These are phyloP conservation scores for Chanos chanos DNA, from an alignment of 2,797 vertebrate species.

Conservation along the genomic window DNA sequence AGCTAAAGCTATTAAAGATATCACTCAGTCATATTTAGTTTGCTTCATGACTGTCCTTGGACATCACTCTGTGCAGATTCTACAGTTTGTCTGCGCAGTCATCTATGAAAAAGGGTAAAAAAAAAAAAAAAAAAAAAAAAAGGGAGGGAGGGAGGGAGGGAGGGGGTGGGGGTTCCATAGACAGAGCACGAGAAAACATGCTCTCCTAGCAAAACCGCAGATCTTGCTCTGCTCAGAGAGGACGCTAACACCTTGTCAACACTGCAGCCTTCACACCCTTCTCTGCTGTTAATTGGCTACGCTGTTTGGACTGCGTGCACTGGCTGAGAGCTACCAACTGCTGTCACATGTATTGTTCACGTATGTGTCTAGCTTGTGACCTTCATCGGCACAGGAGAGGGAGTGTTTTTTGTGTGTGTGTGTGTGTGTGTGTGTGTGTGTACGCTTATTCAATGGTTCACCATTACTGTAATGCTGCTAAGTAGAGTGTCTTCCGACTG, in stretches of 20 bases:
- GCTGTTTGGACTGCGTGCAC: conserved; percentile 9
- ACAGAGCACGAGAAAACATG: not conserved
- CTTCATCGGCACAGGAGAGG: conserved; percentile 20
- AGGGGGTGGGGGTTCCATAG: too few species aligned
- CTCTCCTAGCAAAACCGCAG: not conserved
- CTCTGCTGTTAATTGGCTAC: conserved; percentile 39
- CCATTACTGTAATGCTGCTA: not conserved
- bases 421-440: conserved; percentile 4
- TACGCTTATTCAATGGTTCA: not conserved
- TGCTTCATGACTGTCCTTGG: too few species aligned
- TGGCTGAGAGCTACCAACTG: not conserved
- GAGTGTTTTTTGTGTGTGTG: not conserved
- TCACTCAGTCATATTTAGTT: too few species aligned
- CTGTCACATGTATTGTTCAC: conserved; percentile 18
- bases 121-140: too few species aligned
- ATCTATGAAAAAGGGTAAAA: too few species aligned
- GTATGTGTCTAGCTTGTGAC: conserved; percentile 30
- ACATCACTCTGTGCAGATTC: too few species aligned
- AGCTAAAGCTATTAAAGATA: too few species aligned
- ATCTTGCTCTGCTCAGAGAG: not conserved
- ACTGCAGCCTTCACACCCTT: conserved; percentile 24
- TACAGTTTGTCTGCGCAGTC: too few species aligned
- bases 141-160: too few species aligned
- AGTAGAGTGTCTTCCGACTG: conserved; percentile 6
- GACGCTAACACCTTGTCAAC: conserved; percentile 24